A percentile compares a stretch with the other conserved stretches of the same genome.
Conservation (phyloP, 2,113 vertebrate genomes). For the Vulpes ferrilata region DNA sequence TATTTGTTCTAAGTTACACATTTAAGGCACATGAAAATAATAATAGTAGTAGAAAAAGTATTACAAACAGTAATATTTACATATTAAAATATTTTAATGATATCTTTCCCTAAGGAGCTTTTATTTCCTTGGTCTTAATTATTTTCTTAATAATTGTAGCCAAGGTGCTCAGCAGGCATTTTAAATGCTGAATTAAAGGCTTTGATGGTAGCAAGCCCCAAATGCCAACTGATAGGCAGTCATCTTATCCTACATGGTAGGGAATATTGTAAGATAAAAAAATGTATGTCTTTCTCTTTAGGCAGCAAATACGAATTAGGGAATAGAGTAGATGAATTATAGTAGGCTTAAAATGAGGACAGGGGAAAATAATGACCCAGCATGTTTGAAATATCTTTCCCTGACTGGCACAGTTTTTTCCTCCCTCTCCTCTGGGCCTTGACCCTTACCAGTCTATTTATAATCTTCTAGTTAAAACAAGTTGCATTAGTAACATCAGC, state of each 20-base stretch:
- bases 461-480: not conserved
- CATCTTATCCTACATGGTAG: not conserved
- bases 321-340: slow-evolving; percentile 18
- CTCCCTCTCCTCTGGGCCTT: not conserved
- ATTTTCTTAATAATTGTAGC: slow-evolving; percentile 61
- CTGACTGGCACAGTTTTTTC: not conserved
- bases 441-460: not conserved
- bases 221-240: not conserved
- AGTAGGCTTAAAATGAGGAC: not conserved
- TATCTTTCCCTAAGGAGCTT: slow-evolving; percentile 51
- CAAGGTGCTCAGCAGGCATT: not conserved
- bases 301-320: slow-evolving; percentile 30
- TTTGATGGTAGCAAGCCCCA: not conserved
- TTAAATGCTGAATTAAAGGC: slow-evolving; percentile 48
- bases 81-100: slow-evolving; percentile 38
- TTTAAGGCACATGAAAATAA: slow-evolving; percentile 16
- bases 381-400: not conserved
- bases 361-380: not conserved
- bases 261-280: slow-evolving; percentile 49
- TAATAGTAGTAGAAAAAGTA: not conserved
- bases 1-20: not conserved
- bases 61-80: slow-evolving; percentile 47
- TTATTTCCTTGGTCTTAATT: slow-evolving; percentile 58
- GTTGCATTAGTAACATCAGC: not conserved
- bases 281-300: not conserved